Evolutionary conservation across 2,797 vertebrate species (phyloP).

Genomic region (Pseudochirops cupreus): DNA sequence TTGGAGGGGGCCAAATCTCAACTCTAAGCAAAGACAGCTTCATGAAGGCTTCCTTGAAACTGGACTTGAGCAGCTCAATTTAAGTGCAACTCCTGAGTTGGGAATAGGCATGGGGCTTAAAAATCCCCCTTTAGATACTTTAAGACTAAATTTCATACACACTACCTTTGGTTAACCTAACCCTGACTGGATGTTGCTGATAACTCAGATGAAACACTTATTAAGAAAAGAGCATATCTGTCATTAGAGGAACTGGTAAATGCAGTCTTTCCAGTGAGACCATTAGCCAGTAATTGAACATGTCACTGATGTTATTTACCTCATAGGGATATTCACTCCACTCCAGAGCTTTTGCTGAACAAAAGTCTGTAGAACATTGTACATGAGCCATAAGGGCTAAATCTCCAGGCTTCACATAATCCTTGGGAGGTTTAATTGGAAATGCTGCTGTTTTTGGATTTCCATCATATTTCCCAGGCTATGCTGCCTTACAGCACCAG

Average conservation of each 20-base stretch:
- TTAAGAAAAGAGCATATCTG: conserved; percentile 16
- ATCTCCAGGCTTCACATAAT: conserved; percentile 7
- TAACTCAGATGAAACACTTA: conserved; percentile 58
- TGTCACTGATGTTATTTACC: conserved; percentile 16
- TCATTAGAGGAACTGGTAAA: conserved; percentile 53
- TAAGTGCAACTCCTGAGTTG: conserved; percentile 32
- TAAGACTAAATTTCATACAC: conserved; percentile 54
- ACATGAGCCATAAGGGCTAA: rapidly evolving
- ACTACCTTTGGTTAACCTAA: conserved; percentile 64
- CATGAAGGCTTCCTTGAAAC: neutral
- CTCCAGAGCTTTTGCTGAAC: neutral
- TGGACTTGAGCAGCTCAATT: neutral
- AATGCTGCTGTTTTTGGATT: neutral
- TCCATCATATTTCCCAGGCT: conserved; percentile 30
- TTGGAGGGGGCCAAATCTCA: neutral
- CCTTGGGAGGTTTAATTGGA: conserved; percentile 30
- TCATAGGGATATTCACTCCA: conserved; percentile 41
- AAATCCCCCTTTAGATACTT: conserved; percentile 63
- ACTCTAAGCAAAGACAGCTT: neutral
- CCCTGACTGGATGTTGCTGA: conserved; percentile 7
- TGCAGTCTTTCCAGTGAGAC: conserved; percentile 19
- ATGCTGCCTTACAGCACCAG: neutral
- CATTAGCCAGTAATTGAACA: conserved; percentile 20
- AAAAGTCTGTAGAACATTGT: neutral
- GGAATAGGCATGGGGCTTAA: conserved; percentile 50